A percentile compares a stretch with the other conserved stretches of the same genome.
These are phyloP conservation scores for Sphaerophoria rueppellii DNA, from an alignment of 2,888 invertebrate genomes.

Conservation along the genomic window DNA sequence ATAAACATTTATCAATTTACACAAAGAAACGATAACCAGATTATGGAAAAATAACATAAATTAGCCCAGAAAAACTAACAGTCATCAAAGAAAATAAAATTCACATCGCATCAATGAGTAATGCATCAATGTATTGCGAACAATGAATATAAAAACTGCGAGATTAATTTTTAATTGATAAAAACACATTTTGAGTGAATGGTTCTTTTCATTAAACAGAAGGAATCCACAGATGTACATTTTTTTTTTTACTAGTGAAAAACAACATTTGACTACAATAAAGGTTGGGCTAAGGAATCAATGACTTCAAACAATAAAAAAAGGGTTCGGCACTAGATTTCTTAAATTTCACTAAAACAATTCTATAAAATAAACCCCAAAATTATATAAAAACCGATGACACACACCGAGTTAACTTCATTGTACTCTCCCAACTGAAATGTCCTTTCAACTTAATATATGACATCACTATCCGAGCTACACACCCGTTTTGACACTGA, in stretches of 20 bases:
- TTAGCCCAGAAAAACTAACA: no score
- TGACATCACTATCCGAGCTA: conserved; percentile 67
- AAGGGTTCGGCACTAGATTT: background rate
- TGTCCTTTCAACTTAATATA: conserved; percentile 68
- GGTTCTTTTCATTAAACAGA: background rate
- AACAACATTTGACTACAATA: background rate
- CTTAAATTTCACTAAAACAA: background rate
- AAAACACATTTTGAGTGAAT: conserved; percentile 9
- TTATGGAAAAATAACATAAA: no score
- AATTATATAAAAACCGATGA: conserved; percentile 42
- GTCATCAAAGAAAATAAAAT: background rate
- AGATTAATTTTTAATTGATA: conserved; percentile 1
- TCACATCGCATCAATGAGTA: conserved; percentile 3
- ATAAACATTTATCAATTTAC: no score
- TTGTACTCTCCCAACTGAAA: conserved; percentile 61
- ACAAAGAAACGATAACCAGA: no score
- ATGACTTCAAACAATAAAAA: background rate
- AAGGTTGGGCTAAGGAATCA: background rate
- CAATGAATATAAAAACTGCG: conserved; percentile 2
- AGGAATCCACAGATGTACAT: background rate
- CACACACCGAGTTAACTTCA: conserved; percentile 70
- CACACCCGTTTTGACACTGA: conserved; percentile 69
- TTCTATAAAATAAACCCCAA: background rate
- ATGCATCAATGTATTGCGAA: conserved; percentile 5
- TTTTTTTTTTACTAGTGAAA: conserved; percentile 4